Conservation (phyloP, 1,140 invertebrate species). For the Brachionus koreanus region DNA sequence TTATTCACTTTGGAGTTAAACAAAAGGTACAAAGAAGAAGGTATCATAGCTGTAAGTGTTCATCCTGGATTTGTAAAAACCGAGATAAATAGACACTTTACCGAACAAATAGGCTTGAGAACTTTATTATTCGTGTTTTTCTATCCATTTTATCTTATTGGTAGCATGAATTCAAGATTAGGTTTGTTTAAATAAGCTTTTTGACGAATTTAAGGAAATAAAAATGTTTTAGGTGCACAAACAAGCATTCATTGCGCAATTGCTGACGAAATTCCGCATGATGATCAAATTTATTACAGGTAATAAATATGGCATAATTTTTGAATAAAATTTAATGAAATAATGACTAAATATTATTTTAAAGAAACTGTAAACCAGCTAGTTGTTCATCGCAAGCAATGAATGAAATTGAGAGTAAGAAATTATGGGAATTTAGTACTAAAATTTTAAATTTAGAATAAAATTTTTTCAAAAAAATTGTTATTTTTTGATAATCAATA, state of each 20-base stretch:
- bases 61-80: constrained; percentile 80
- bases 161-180: constrained; percentile 38
- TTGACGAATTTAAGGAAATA: constrained; percentile 44
- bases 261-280: constrained; percentile 10
- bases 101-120: constrained; percentile 50
- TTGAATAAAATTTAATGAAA: neutral
- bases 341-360: neutral
- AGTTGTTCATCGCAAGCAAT: neutral
- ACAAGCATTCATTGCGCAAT: constrained; percentile 32
- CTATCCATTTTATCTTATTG: constrained; percentile 46
- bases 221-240: constrained; percentile 51
- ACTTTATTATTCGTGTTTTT: constrained; percentile 40
- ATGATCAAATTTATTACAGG: neutral
- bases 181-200: constrained; percentile 48
- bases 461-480: constrained; percentile 9
- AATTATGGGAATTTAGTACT: neutral
- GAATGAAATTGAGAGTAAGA: neutral
- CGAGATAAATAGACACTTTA: constrained; percentile 71
- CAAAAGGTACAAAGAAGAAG: constrained; percentile 56
- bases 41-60: constrained; percentile 75
- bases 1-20: constrained; percentile 68
- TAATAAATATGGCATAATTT: neutral
- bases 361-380: constrained; percentile 26
- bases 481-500: neutral
- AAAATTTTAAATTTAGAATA: constrained; percentile 29